These are phyloP conservation scores for Cromileptes altivelis DNA, from an alignment of 2,113 vertebrate species.

Conservation along the genomic window DNA sequence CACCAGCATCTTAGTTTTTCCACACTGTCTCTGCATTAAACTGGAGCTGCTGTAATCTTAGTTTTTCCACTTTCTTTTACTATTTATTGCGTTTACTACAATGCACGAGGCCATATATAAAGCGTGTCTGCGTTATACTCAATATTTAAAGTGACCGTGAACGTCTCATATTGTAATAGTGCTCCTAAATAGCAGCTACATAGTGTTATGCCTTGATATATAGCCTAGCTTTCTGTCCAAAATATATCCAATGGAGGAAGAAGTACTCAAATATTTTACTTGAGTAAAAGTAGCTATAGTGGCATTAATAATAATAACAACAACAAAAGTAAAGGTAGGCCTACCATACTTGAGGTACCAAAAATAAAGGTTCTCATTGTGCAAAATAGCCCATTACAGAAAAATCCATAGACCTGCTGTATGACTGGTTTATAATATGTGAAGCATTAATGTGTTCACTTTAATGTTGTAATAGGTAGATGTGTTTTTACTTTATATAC, in stretches of 20 bases:
- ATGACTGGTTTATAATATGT: too few relatives aligned
- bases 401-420: too few relatives aligned
- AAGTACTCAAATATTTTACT: background rate
- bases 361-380: too few relatives aligned
- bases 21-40: background rate
- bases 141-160: background rate
- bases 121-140: background rate
- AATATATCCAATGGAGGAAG: background rate
- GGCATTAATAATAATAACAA: too few relatives aligned
- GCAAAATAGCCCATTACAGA: too few relatives aligned
- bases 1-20: conserved; percentile 26
- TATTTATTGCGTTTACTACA: background rate
- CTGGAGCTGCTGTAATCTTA: background rate
- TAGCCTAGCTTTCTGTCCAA: background rate
- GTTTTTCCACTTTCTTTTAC: background rate
- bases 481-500: too few relatives aligned
- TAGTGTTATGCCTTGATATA: background rate
- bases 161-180: background rate
- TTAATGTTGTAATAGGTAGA: too few relatives aligned
- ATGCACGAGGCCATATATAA: background rate
- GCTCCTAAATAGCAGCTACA: background rate
- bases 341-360: too few relatives aligned
- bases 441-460: too few relatives aligned
- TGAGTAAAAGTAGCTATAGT: background rate
- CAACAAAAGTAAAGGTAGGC: too few relatives aligned